Percentiles rank a stretch among this genome's conserved stretches.
These are phyloP conservation scores for Gymnoscelis rufifasciata DNA, from an alignment of 2,888 invertebrate species.

Conservation along the genomic window DNA sequence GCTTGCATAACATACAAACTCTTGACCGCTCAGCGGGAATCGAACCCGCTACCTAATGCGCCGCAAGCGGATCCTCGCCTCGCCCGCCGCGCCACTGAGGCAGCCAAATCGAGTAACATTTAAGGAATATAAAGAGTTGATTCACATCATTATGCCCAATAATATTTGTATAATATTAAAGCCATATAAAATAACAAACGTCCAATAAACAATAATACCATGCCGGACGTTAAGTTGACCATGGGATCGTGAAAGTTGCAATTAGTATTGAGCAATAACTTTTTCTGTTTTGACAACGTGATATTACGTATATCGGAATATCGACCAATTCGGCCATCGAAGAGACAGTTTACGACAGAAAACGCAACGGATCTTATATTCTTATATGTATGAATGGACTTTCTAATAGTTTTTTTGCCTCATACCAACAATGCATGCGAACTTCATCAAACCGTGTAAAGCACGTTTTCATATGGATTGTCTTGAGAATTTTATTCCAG, in stretches of 20 bases:
- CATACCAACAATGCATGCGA: conserved; percentile 32
- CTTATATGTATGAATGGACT: conserved; percentile 48
- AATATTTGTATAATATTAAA: neutral
- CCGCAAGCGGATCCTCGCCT: too few relatives aligned
- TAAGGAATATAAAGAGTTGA: neutral
- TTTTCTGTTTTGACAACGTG: conserved; percentile 34
- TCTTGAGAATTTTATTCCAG: conserved; percentile 7
- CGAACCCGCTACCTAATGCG: too few relatives aligned
- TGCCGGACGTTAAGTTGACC: conserved; percentile 32
- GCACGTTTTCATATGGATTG: conserved; percentile 17
- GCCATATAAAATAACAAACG: conserved; percentile 22
- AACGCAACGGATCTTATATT: conserved; percentile 47
- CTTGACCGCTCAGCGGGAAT: too few relatives aligned
- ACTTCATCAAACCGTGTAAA: conserved; percentile 20
- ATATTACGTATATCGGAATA: conserved; percentile 41
- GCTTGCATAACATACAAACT: too few relatives aligned
- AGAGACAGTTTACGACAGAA: conserved; percentile 29
- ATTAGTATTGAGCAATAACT: conserved; percentile 39
- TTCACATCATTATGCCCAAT: neutral
- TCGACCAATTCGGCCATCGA: conserved; percentile 35
- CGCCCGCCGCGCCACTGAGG: too few relatives aligned
- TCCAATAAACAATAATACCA: conserved; percentile 24
- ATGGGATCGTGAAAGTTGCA: conserved; percentile 40
- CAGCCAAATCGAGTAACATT: too few relatives aligned
- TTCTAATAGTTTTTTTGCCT: conserved; percentile 51